These are phyloP conservation scores for Upupa epops DNA, from an alignment of 2,113 vertebrate genomes.

Conservation along the genomic window DNA sequence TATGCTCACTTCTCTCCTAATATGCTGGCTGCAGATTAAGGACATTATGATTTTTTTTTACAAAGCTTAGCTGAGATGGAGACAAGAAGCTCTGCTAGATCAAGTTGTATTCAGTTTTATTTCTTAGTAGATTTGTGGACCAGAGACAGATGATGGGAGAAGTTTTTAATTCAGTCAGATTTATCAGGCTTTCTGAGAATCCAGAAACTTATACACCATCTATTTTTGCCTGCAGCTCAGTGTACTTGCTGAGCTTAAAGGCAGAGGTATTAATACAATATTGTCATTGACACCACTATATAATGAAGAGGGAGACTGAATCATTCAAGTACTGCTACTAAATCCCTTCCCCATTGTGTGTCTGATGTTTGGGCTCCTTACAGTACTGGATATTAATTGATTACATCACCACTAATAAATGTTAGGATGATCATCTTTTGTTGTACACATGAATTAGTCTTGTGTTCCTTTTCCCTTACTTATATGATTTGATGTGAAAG, in stretches of 20 bases:
- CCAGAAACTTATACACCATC: not conserved
- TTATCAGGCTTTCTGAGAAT: not conserved
- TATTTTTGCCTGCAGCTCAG: constrained; percentile 22
- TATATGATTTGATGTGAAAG: not conserved
- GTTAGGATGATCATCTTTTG: not conserved
- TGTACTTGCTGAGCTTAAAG: not conserved
- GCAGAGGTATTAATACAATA: constrained; percentile 21
- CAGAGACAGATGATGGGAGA: not conserved
- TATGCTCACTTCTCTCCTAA: not conserved
- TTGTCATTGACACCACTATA: not conserved
- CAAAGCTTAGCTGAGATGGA: not conserved
- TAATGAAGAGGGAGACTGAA: not conserved
- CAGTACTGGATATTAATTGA: constrained; percentile 19
- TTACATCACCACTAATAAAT: not conserved
- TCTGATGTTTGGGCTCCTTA: constrained; percentile 9
- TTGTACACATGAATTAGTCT: not conserved
- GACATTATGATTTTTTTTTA: not conserved
- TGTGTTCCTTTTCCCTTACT: not conserved
- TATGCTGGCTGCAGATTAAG: not conserved
- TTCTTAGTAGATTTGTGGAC: not conserved
- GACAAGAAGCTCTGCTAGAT: not conserved
- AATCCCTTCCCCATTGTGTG: constrained; percentile 6
- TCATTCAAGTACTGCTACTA: not conserved
- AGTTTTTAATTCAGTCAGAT: not conserved
- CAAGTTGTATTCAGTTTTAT: not conserved